Base-by-base conservation (phyloP, 2,797 vertebrate genomes). In the Typhlichthys subterraneus region DNA sequence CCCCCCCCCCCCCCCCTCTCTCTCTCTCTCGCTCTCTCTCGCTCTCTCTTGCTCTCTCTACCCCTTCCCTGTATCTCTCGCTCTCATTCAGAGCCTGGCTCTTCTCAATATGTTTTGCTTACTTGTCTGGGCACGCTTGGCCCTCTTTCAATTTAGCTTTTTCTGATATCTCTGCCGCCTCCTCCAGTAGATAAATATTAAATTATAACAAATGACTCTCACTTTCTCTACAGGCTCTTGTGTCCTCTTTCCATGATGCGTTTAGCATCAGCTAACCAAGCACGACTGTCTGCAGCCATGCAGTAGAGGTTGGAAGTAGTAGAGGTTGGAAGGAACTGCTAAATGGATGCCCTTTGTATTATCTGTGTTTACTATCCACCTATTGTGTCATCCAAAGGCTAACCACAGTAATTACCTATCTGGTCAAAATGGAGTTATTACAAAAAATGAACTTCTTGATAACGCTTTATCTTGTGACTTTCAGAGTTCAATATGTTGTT, bases 151-250 rank as follows among this genome's bases (percentile, higher is more conserved):
- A 82, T 88, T 89, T 86, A 64, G 76, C 72, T 67, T 50, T 63
- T 76, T 58, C 72, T 81, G 80, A 88, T 83, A 89, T 76, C 86
- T 75, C 64, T 47, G 76, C 70, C 80, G 80, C 66, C 57, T 72
- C 66, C 56, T 72, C 61, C 70, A 61, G 73, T 80, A 86, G 80
- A 89, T 90, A 85, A 82, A 89, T 83, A 87, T 87, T 83, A 87
- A 86, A 87, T 88, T 88, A 84, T 73, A 85, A 87, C 78, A 89
- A 88, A 89, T 87, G 77, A 84, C 78, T 81, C 74, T 80, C 72
- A 65, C 69, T 81, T 75, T 89, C 77, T 77, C 79, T 55, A 69
- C 69, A 68, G 69, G 57, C 78, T 82, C 67, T 83, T 67, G 42
- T 81, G 69, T 67, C 72, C 63, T 58, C 59, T 72, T 74, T 69